Conservation (phyloP, 2,888 invertebrate species). For the Caenorhabditis japonica region DNA sequence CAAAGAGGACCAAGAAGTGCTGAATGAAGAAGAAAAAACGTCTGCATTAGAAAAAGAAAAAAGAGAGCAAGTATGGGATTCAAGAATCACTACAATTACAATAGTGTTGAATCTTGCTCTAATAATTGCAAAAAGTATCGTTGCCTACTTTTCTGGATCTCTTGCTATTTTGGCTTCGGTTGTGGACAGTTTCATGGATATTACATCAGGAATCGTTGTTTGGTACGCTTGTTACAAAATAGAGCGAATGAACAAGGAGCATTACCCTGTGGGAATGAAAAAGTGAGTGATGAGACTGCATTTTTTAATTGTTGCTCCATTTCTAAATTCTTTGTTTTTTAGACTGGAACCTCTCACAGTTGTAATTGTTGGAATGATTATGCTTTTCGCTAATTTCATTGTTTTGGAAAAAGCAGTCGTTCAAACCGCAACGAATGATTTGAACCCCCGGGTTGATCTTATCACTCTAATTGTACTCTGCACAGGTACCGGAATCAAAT, state of each 20-base stretch:
- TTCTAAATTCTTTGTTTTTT: too few species aligned
- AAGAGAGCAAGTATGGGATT: constrained; percentile 54
- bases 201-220: constrained; percentile 78
- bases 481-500: constrained; percentile 62
- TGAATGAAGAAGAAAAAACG: constrained; percentile 31
- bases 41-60: constrained; percentile 10
- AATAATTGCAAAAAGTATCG: constrained; percentile 70
- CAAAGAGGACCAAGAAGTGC: constrained; percentile 34
- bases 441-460: constrained; percentile 62
- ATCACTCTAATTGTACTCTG: constrained; percentile 59
- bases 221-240: constrained; percentile 76
- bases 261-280: constrained; percentile 78
- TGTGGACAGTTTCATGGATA: constrained; percentile 79
- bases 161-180: constrained; percentile 79
- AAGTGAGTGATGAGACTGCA: too few species aligned
- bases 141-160: constrained; percentile 78
- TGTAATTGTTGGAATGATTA: constrained; percentile 78
- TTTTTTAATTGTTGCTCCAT: not conserved
- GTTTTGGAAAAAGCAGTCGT: constrained; percentile 78
- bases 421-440: constrained; percentile 68
- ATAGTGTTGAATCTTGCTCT: constrained; percentile 61
- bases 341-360: constrained; percentile 78
- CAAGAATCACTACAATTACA: constrained; percentile 58
- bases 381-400: constrained; percentile 76
- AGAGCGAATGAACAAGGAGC: constrained; percentile 76